These are phyloP conservation scores for Channa maculata DNA, from an alignment of 2,113 vertebrate species.

Conservation along the genomic window DNA sequence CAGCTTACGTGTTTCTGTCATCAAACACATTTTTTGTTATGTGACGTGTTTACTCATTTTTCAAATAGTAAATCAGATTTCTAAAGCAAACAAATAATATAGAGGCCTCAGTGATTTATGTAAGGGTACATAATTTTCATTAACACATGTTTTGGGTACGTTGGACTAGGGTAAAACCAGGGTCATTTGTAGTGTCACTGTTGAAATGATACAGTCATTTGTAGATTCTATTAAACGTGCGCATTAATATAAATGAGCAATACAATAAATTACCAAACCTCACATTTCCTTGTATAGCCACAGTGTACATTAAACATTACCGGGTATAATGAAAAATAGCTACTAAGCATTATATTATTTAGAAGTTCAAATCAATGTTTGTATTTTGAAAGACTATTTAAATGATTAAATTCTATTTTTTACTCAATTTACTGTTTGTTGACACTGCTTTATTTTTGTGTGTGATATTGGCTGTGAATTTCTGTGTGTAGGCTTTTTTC, in stretches of 20 bases:
- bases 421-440: conserved; percentile 87
- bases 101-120: conserved; percentile 55
- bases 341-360: conserved; percentile 82
- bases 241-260: conserved; percentile 87
- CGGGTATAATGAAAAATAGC: conserved; percentile 82
- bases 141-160: conserved; percentile 60
- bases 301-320: conserved; percentile 84
- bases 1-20: conserved; percentile 5
- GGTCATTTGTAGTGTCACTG: conserved; percentile 59
- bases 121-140: conserved; percentile 64
- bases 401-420: conserved; percentile 90
- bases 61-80: conserved; percentile 30
- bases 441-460: conserved; percentile 82
- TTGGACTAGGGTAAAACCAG: conserved; percentile 20
- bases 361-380: conserved; percentile 86
- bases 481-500: conserved; percentile 73
- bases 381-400: conserved; percentile 88
- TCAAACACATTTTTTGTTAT: conserved; percentile 4
- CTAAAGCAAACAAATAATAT: conserved; percentile 53
- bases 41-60: conserved; percentile 33
- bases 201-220: conserved; percentile 72
- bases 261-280: conserved; percentile 88
- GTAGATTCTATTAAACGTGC: conserved; percentile 81
- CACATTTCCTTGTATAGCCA: conserved; percentile 85
- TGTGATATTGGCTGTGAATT: conserved; percentile 81